phyloP scores from a whole-genome alignment of 1,140 invertebrate species.

The Steinernema feltiae region DNA sequence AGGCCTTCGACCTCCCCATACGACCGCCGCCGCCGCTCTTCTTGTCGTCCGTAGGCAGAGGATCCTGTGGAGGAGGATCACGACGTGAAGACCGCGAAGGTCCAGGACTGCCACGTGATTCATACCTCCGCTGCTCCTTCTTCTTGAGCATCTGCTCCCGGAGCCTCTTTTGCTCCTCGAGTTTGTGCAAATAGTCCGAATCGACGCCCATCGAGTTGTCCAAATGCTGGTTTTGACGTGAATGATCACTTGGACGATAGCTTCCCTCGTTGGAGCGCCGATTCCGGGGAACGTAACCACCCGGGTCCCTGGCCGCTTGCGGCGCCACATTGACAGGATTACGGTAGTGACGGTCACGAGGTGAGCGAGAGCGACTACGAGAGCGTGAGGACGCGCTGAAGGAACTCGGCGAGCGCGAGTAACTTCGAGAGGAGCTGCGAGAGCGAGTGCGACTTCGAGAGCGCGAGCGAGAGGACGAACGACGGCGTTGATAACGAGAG shows the following conservation, averaged over 20 bases:
- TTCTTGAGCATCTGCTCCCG: background rate
- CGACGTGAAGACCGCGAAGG: background rate
- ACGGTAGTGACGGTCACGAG: background rate
- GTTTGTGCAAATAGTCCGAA: background rate
- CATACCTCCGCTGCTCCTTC: background rate
- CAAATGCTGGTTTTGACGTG: background rate
- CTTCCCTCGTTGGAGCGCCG: background rate
- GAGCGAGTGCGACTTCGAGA: background rate
- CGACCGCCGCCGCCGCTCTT: no score
- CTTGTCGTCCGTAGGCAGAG: background rate
- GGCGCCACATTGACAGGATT: background rate
- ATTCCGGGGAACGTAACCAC: background rate
- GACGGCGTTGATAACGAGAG: background rate
- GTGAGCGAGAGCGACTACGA: background rate
- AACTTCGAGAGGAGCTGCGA: background rate
- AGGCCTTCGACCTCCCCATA: background rate
- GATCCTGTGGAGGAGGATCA: background rate
- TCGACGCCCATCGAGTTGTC: background rate
- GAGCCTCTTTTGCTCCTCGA: background rate
- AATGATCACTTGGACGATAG: background rate
- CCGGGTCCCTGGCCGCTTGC: background rate
- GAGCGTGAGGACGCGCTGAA: background rate
- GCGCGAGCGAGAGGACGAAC: background rate
- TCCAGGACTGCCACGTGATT: background rate
- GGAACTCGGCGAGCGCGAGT: background rate